Evolutionary conservation across 2,113 vertebrate species (phyloP), one percentile per base, ranked within the genome.

Genomic region (Tachysurus vachellii): DNA sequence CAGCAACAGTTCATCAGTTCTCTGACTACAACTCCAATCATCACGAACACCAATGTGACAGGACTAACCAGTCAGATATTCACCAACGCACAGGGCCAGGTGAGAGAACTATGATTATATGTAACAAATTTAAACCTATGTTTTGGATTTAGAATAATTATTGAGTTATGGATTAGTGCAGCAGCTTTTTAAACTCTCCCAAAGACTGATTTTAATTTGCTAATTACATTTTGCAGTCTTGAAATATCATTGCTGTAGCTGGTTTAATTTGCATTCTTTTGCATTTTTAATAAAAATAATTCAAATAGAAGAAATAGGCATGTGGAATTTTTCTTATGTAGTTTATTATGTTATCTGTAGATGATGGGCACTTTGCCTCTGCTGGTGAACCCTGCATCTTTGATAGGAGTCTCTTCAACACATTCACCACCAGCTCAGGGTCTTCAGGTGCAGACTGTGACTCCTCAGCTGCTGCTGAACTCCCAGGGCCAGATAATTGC

Each of bases 61-160:
- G 97, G 97, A 86, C 94, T 99, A 93, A 95, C 97, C 87, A 96
- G 96, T 83, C 98, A 97, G 93, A 96, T 99, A 91, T 96, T 99
- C 93, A 99, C 97, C 88, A 98, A 97, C 68, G 95, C 97, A 83
- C 98, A 99, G 93, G 98, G 98, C 88, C 98, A 99, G 96, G 98
- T 97, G 93, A 92, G 93, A 88, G 26, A 47, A 50, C 13, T 2
- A 12, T 13, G 6, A 80, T n/a, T 36, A n/a, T 44, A 47, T 59
- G 13, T 3, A 76, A 75, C 14, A 42, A 42, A 61, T 80, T 80
- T 9, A 19, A 36, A 28, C 28, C 10, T 70, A 71, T 28, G 44
- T 54, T 56, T 8, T 54, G 44, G 9, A 61, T 70, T 50, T 83
- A 53, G 4, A 5, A 59, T 50, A 50, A 50, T 50, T 50, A 9